Evolutionary conservation across 2,113 vertebrate species (phyloP), one percentile per base, ranked within the genome.

Genomic region (Excalfactoria chinensis): DNA sequence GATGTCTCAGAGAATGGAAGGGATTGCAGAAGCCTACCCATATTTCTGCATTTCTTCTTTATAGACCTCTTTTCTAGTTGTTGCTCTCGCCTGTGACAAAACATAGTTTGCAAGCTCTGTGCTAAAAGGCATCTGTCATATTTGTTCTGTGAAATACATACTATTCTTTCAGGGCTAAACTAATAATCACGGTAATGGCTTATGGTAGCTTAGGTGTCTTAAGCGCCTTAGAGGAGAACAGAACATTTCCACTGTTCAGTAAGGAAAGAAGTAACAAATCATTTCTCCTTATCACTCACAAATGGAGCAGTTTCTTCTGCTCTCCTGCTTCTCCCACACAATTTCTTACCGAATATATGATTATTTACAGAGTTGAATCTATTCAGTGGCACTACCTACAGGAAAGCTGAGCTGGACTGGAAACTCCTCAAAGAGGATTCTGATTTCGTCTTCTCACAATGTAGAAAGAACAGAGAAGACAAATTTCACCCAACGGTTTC

Each of bases 71-170:
- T 46, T 46, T 66, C 59, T 6, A n/a, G 28, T 15, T 41, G 63
- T 41, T 73, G 34, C 41, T 73, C 46, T 68, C 74, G 66, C n/a
- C 66, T 68, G 40, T 7, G 28, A 89, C 37, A 84, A 92, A 93
- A 75, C 62, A n/a, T 4, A 88, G 56, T 35, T 74, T 67, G 75
- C 73, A 80, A 89, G 15, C 49, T 89, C 67, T 76, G 41, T 1
- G 1, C 49, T 51, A 74, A 90, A 95, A 37, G 86, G 32, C 48
- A 64, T 88, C 91, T 91, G 76, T 86, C 43, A 81, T 74, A 71
- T 77, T 92, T 92, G 89, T 73, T 80, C 93, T 88, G 82, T 48
- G 77, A 91, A 93, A 85, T 19, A 25, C 40, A 7, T 53, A 77
- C 55, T 67, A 77, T n/a, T 67, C n/a, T 63, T 25, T 19, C n/a